Evolutionary conservation across 2,797 vertebrate species (phyloP), one percentile per base, ranked within the genome.

Genomic region (Girardinus metallicus): DNA sequence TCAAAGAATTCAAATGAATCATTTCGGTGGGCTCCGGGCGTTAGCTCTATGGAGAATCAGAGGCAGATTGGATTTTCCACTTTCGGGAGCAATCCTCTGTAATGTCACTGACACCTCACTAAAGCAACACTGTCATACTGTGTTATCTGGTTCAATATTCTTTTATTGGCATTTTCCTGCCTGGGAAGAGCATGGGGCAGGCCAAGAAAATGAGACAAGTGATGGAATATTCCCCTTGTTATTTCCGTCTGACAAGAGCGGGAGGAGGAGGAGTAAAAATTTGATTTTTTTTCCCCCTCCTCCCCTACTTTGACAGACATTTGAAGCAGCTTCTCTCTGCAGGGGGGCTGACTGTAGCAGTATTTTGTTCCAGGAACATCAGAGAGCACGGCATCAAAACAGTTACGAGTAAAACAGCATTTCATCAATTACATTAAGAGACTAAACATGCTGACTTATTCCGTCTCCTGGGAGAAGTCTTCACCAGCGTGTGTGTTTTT

Each of bases 1-100:
- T 91, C 86, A 92, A 88, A 92, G 83, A 86, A 89, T 90, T 91
- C 83, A 86, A 91, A 92, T 92, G 92, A 91, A 89, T 90, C 90
- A 86, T 76, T 51, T 80, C 81, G 86, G 81, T 60, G 77, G 85
- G 91, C 88, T 83, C 76, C 55, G 81, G 78, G 82, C 84, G 83
- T 88, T 74, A 70, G 78, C 86, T 90, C 73, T 75, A n/a, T 68
- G 84, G 89, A 88, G 85, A 87, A 89, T 89, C 91, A 91, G 77
- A 75, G 85, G 82, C 74, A 91, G 88, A 94, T 92, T 95, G 92
- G 92, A 94, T 94, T 94, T 94, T 90, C 89, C 86, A 92, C 93
- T 91, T 93, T 90, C 81, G 82, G 85, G 83, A 92, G 87, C 85
- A 80, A 86, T 92, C 86, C 86, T 90, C 86, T 77, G 82, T 93